Base-by-base conservation (phyloP, 2,888 invertebrate species). In the Callyntrura sp. region DNA sequence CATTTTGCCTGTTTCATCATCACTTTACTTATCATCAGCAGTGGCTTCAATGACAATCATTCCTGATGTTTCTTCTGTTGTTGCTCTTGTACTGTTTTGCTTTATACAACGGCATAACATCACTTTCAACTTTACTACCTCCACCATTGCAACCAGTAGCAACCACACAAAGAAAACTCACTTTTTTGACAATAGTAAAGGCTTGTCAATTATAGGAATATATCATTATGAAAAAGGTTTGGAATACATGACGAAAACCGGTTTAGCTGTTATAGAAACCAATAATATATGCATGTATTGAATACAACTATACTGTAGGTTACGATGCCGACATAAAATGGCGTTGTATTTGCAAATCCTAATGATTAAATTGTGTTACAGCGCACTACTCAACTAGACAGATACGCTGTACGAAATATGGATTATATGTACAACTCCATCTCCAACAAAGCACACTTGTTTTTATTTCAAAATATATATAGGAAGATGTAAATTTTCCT, bases 161-260 rank as follows among this genome's bases (percentile, higher is more conserved):
- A 17, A 43, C 45, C 23, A 45, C 45, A 73, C 23, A 76, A 55
- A 76, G 55, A 51, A 48, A 68, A 76, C 28, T 12, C 48, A 73
- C 73, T 23, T 76, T 28, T 51, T 76, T 55, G 76, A 76, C 55
- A 73, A 73, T 48, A 73, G 12, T 73, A 73, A 12, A 51, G 17
- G 17, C 45, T 65, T n/a, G n/a, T n/a, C n/a, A n/a, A n/a, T n/a
- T n/a, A n/a, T n/a, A n/a, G n/a, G n/a, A n/a, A n/a, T n/a, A n/a
- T n/a, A n/a, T n/a, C n/a, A n/a, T n/a, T n/a, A n/a, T n/a, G n/a
- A n/a, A n/a, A n/a, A n/a, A n/a, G n/a, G 23, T 12, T 12, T 76
- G 76, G 45, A 65, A n/a, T 76, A 25, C 2, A 76, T 51, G 20
- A 4, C 65, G 8, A 28, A 76, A 76, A 76, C 76, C 76, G 76